phyloP scores from a whole-genome alignment of 1,140 invertebrate genomes.

The Paramacrobiotus metropolitanus region DNA sequence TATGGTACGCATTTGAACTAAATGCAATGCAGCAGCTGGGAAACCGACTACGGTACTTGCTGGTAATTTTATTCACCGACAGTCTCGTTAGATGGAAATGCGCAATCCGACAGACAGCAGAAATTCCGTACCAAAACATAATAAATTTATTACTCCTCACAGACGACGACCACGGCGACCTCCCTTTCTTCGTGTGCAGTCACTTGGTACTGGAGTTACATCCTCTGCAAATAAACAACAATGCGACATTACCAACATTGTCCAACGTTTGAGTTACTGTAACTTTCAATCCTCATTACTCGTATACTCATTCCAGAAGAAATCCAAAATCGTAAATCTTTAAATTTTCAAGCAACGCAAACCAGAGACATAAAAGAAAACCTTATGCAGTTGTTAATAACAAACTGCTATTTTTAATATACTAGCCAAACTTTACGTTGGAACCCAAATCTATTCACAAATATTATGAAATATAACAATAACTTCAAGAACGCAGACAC shows the following conservation, averaged over 20 bases:
- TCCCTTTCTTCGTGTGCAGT: conserved; percentile 95
- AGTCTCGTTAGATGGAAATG: too few species aligned
- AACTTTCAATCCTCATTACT: neutral
- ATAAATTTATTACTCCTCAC: too few species aligned
- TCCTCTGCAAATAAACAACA: conserved; percentile 34
- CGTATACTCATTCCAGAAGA: neutral
- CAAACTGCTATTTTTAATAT: too few species aligned
- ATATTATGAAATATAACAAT: conserved; percentile 3
- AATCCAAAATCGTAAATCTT: neutral
- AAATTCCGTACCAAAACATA: too few species aligned
- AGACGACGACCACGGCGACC: conserved; percentile 93
- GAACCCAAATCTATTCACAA: too few species aligned
- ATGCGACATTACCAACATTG: neutral
- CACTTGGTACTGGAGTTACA: conserved; percentile 96
- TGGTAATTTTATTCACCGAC: too few species aligned
- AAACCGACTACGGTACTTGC: too few species aligned
- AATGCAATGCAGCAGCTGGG: too few species aligned
- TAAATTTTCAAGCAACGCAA: neutral
- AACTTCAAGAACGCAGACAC: neutral
- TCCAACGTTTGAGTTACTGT: neutral
- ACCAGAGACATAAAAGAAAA: neutral
- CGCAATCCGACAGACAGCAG: too few species aligned
- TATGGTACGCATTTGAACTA: too few species aligned
- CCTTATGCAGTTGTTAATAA: too few species aligned
- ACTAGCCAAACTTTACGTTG: neutral